These are phyloP conservation scores for Malurus cyaneus DNA, from an alignment of 2,113 vertebrate genomes.

Conservation along the genomic window DNA sequence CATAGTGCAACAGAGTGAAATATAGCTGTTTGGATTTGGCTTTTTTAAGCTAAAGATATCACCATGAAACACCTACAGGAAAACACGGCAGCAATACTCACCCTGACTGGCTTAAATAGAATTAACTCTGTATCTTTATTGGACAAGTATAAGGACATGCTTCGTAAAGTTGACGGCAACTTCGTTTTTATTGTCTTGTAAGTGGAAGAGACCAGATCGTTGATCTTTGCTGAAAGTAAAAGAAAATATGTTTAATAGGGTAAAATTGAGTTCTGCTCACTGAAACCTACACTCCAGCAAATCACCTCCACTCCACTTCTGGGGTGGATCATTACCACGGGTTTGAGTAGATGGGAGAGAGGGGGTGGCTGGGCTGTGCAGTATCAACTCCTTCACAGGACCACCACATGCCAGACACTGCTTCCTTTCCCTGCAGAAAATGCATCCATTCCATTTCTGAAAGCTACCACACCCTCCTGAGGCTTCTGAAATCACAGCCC, in stretches of 20 bases:
- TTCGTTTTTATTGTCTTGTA: conserved; percentile 94
- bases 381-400: not conserved
- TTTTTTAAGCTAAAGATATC: not conserved
- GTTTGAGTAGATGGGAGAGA: not conserved
- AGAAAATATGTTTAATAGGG: not conserved
- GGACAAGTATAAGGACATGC: conserved; percentile 94
- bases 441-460: not conserved
- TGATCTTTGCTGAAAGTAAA: conserved; percentile 89
- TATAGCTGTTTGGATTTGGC: not conserved
- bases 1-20: rapidly evolving
- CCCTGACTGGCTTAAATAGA: conserved; percentile 95
- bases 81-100: conserved; percentile 69
- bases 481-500: not conserved
- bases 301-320: not conserved
- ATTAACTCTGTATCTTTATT: conserved; percentile 98
- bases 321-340: not conserved
- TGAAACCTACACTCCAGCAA: not conserved
- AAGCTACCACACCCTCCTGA: not conserved
- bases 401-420: not conserved
- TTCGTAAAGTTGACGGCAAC: conserved; percentile 88
- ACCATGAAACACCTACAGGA: not conserved
- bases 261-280: not conserved
- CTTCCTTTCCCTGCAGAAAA: not conserved
- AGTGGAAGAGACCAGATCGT: conserved; percentile 87
- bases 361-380: not conserved